These are phyloP conservation scores for Delia radicum DNA, from an alignment of 1,140 invertebrate species.

Conservation along the genomic window DNA sequence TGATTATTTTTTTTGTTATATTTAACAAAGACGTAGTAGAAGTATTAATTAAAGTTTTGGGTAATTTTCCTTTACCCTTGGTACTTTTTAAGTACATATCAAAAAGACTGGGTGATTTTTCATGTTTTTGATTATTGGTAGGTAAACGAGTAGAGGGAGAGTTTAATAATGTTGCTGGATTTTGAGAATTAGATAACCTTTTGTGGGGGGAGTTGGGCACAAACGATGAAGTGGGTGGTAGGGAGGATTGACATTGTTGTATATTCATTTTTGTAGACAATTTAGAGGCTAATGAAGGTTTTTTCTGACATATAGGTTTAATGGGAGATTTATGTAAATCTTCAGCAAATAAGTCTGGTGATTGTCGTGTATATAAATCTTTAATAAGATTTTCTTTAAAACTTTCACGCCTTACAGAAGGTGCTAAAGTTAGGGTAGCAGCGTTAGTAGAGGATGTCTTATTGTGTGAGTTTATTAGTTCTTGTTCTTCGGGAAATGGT, in stretches of 20 bases:
- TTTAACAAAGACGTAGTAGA: background rate
- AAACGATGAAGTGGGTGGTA: background rate
- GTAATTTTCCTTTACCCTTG: constrained; percentile 36
- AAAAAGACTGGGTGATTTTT: constrained; percentile 46
- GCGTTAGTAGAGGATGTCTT: background rate
- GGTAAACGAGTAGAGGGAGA: constrained; percentile 28
- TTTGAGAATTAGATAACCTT: background rate
- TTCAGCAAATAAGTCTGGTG: constrained; percentile 40
- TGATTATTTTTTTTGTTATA: background rate
- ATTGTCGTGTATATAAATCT: constrained; percentile 9
- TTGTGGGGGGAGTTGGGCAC: background rate
- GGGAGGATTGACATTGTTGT: background rate
- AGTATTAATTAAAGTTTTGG: constrained; percentile 8
- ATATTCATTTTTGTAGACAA: constrained; percentile 33
- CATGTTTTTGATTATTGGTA: constrained; percentile 19
- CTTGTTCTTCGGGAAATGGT: constrained; percentile 42
- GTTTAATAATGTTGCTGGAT: background rate
- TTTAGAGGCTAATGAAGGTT: constrained; percentile 34
- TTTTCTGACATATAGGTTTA: constrained; percentile 5
- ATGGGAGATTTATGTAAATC: constrained; percentile 34
- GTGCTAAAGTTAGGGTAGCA: background rate
- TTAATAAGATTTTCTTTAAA: background rate
- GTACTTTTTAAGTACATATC: constrained; percentile 41
- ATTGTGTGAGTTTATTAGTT: no score
- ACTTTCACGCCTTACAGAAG: background rate